Conservation (phyloP, 2,888 invertebrate species). For the Scaptomyza polygonia region DNA sequence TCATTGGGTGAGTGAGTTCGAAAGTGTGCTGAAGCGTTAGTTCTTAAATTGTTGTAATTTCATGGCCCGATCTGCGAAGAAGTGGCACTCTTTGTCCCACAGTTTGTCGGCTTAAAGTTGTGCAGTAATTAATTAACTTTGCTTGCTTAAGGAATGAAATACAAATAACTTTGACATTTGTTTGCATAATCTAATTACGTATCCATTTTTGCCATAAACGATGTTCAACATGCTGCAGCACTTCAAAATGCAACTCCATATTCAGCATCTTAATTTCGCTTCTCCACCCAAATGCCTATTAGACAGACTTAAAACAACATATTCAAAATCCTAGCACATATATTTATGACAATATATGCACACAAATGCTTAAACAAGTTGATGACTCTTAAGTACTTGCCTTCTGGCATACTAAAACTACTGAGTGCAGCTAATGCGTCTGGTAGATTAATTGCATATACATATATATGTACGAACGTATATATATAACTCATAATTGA, state of each 20-base stretch:
- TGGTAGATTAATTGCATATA: conserved; percentile 29
- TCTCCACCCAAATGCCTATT: conserved; percentile 4
- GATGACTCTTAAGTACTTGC: conserved; percentile 4
- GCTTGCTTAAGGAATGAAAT: conserved; percentile 76
- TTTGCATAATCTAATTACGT: conserved; percentile 70
- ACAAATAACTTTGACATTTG: conserved; percentile 76
- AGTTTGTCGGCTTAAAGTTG: conserved; percentile 46
- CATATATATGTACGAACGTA: background rate
- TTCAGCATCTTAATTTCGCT: conserved; percentile 27
- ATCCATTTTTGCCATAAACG: conserved; percentile 58
- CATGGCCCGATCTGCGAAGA: conserved; percentile 6
- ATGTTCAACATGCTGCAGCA: conserved; percentile 21
- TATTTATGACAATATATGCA: conserved; percentile 5
- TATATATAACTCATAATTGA: conserved; percentile 34
- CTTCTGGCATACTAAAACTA: background rate
- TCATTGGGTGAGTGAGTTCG: conserved; percentile 42
- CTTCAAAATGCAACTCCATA: conserved; percentile 19
- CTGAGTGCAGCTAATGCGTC: background rate
- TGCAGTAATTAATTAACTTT: conserved; percentile 75
- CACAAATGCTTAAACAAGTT: background rate
- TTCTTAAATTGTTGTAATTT: conserved; percentile 75
- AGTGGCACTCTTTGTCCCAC: background rate
- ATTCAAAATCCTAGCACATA: conserved; percentile 8
- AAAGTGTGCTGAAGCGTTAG: conserved; percentile 50
- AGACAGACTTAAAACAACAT: conserved; percentile 21